Conservation (phyloP, 2,888 invertebrate species). For the Esperia sulphurella region DNA sequence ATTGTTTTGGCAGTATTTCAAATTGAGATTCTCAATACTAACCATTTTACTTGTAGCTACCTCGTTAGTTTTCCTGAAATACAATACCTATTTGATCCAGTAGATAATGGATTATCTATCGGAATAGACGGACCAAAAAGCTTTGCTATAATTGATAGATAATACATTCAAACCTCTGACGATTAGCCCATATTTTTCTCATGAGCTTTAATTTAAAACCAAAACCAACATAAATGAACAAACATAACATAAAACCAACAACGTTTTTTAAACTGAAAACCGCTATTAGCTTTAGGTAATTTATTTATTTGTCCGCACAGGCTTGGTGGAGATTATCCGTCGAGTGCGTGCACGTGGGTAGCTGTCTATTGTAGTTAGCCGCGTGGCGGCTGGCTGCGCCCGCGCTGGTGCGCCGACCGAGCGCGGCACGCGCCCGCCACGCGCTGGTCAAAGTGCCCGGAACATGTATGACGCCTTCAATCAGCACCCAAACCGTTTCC, state of each 20-base stretch:
- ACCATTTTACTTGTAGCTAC: no score
- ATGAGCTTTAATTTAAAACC: constrained; percentile 50
- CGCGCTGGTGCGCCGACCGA: constrained; percentile 4
- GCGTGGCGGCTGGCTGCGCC: constrained; percentile 26
- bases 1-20: no score
- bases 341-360: constrained; percentile 32
- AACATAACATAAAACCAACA: no score
- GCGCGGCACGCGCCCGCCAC: constrained; percentile 35
- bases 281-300: constrained; percentile 57
- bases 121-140: no score
- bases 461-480: constrained; percentile 57
- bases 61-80: no score
- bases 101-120: no score
- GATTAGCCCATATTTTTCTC: constrained; percentile 39
- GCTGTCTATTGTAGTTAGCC: constrained; percentile 21
- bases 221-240: constrained; percentile 28
- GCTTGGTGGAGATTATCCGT: constrained; percentile 59
- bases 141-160: no score
- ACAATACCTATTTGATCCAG: no score
- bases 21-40: no score
- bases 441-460: constrained; percentile 56
- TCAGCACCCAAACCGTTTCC: constrained; percentile 47
- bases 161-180: no score
- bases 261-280: constrained; percentile 32
- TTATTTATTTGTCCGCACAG: constrained; percentile 73